Conservation (phyloP, 2,797 vertebrate genomes). For the Cyprinella venusta region DNA sequence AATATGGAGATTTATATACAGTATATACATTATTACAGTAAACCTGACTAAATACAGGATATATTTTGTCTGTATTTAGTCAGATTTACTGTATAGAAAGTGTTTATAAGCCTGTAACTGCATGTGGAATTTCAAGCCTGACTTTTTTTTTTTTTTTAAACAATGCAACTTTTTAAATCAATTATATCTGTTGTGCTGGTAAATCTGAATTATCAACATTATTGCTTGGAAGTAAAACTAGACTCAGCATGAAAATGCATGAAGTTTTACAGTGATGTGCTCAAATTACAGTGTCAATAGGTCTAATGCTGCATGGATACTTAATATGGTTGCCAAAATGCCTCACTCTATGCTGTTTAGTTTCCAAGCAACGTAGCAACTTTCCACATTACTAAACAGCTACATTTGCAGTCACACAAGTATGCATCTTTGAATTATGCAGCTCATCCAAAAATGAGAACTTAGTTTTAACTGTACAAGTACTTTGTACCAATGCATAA, state of each 20-base stretch:
- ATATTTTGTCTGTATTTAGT: too few species aligned
- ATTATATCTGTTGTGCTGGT: background rate
- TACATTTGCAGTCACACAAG: background rate
- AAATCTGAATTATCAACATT: background rate
- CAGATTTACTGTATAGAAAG: too few species aligned
- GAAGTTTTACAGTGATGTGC: background rate
- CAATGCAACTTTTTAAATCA: too few species aligned
- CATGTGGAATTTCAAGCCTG: background rate
- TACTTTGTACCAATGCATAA: too few species aligned
- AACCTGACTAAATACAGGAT: too few species aligned
- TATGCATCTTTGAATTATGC: background rate
- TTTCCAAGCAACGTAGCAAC: slow-evolving; percentile 5
- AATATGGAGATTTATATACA: too few species aligned
- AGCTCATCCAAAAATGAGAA: background rate
- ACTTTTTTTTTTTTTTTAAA: background rate
- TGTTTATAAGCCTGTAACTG: too few species aligned
- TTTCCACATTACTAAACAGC: background rate
- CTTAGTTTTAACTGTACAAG: background rate
- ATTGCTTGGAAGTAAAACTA: background rate
- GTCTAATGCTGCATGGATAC: background rate
- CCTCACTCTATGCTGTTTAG: background rate
- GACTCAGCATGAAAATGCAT: background rate
- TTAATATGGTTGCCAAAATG: background rate
- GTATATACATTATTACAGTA: too few species aligned
- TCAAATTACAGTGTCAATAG: background rate